Conservation (phyloP, 2,888 invertebrate species). For the Polietes domitor region DNA sequence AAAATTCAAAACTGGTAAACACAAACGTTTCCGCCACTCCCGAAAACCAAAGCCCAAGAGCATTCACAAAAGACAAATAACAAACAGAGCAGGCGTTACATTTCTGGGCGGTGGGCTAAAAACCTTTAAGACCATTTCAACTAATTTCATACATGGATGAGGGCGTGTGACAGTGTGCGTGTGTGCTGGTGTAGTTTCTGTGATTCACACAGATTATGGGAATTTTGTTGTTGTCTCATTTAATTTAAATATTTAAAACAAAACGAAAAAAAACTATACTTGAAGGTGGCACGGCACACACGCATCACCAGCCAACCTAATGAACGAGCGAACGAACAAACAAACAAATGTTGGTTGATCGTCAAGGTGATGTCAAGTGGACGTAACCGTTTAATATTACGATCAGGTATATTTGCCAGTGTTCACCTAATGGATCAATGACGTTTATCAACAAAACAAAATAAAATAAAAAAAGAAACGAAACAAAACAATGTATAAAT, state of each 20-base stretch:
- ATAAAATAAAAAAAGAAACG: constrained; percentile 33
- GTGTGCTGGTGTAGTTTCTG: neutral
- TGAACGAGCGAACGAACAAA: neutral
- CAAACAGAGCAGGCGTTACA: neutral
- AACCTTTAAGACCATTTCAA: neutral
- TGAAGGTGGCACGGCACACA: constrained; percentile 59
- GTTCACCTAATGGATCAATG: constrained; percentile 56
- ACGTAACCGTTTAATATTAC: constrained; percentile 56
- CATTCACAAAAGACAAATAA: neutral
- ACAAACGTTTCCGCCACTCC: neutral
- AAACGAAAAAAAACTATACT: constrained; percentile 15
- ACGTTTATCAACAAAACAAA: constrained; percentile 34
- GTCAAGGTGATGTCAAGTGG: constrained; percentile 62
- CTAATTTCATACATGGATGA: neutral
- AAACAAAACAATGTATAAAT: neutral
- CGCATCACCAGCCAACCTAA: too few relatives aligned
- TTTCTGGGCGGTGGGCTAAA: neutral
- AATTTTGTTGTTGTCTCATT: neutral
- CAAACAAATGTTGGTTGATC: constrained; percentile 48
- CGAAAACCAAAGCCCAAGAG: neutral
- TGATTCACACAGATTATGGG: neutral
- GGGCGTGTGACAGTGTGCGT: neutral
- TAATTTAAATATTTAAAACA: neutral
- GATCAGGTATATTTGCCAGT: constrained; percentile 53
- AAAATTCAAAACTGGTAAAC: too few relatives aligned